Evolutionary conservation across 2,797 vertebrate species (phyloP).

Genomic region (Anguilla marmorata): DNA sequence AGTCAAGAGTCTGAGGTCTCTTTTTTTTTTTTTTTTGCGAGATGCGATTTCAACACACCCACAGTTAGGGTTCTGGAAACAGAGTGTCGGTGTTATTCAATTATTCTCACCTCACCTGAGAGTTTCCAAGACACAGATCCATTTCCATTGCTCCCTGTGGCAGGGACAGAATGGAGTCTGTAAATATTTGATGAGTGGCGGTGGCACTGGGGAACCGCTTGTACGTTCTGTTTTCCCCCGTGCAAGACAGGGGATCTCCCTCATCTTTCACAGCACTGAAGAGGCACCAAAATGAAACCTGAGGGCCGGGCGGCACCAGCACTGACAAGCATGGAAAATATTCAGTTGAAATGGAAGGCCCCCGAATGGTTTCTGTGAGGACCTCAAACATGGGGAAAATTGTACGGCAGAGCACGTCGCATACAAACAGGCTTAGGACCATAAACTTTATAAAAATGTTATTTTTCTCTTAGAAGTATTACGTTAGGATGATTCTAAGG

Average conservation of each 20-base stretch:
- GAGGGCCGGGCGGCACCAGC: background rate
- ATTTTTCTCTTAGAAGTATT: background rate
- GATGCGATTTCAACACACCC: background rate
- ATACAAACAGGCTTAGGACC: background rate
- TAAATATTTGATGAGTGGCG: conserved; percentile 4
- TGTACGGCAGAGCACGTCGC: background rate
- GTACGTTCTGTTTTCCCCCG: background rate
- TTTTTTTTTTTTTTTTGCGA: background rate
- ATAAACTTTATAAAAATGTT: background rate
- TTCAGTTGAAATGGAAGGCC: background rate
- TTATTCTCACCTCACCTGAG: background rate
- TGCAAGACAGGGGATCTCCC: background rate
- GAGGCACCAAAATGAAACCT: background rate
- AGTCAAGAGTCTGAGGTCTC: background rate
- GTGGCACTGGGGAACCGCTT: background rate
- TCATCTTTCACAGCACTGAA: background rate
- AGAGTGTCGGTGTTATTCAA: background rate
- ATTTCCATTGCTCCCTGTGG: background rate
- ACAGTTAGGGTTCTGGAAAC: background rate
- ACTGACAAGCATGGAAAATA: background rate
- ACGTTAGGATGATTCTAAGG: background rate
- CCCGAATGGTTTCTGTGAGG: background rate
- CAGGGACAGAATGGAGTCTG: background rate
- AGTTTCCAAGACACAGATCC: background rate
- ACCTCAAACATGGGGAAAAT: background rate